These are phyloP conservation scores for Oryzias woworae DNA, from an alignment of 2,113 vertebrate species.

Conservation along the genomic window DNA sequence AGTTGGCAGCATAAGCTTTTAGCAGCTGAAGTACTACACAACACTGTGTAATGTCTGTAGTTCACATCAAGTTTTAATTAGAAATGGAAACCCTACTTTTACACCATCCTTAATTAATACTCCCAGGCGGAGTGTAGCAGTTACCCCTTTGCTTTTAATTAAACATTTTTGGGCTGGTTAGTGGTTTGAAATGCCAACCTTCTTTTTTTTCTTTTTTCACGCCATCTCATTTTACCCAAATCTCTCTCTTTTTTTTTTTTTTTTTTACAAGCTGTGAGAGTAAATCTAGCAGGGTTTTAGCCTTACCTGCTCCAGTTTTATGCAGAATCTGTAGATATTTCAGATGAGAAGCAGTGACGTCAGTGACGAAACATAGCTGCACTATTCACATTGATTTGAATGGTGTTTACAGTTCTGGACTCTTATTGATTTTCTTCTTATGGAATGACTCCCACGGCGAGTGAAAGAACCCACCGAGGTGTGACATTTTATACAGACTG, in stretches of 20 bases:
- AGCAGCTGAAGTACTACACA: neutral
- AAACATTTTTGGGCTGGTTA: neutral
- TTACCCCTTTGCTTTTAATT: neutral
- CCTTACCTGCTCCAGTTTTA: slow-evolving; percentile 58
- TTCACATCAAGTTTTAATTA: neutral
- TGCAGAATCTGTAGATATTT: slow-evolving; percentile 44
- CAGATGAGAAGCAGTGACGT: slow-evolving; percentile 37
- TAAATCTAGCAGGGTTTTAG: slow-evolving; percentile 38
- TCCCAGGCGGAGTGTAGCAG: neutral
- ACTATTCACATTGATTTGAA: slow-evolving; percentile 9
- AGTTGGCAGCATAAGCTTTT: neutral
- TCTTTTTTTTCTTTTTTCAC: neutral
- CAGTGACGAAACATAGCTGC: slow-evolving; percentile 14
- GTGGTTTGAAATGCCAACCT: neutral
- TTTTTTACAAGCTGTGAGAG: neutral
- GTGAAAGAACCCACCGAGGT: neutral
- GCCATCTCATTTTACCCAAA: neutral
- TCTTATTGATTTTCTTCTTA: slow-evolving; percentile 17
- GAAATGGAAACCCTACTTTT: neutral
- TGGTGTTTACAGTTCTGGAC: neutral
- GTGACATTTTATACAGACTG: slow-evolving; percentile 3
- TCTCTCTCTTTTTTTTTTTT: neutral
- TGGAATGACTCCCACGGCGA: neutral
- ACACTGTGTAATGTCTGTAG: neutral
- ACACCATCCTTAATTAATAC: neutral